Evolutionary conservation across 2,888 invertebrate species (phyloP).

Genomic region (Drosophila planitibia): DNA sequence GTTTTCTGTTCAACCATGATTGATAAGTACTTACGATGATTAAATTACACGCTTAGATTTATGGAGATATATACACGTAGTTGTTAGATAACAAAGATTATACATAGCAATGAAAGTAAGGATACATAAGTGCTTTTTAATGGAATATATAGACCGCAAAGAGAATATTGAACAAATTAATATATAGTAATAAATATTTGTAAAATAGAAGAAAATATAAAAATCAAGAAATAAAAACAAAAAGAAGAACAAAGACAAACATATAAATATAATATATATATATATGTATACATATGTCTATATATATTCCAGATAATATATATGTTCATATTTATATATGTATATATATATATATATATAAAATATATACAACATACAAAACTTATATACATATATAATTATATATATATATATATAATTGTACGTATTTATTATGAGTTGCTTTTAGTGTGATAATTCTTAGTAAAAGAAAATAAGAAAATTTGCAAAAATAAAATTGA

Average conservation of each 20-base stretch:
- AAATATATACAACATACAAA: constrained; percentile 27
- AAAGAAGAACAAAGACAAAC: constrained; percentile 13
- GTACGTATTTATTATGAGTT: constrained; percentile 76
- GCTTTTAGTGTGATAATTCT: constrained; percentile 77
- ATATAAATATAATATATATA: constrained; percentile 17
- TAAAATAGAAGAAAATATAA: constrained; percentile 50
- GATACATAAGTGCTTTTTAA: constrained; percentile 78
- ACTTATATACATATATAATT: constrained; percentile 41
- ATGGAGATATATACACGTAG: constrained; percentile 25
- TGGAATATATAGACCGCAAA: constrained; percentile 74
- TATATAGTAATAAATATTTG: constrained; percentile 52
- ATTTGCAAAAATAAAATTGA: constrained; percentile 55
- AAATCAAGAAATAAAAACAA: constrained; percentile 4
- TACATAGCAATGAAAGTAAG: constrained; percentile 45
- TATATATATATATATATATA: constrained; percentile 13
- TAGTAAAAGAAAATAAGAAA: constrained; percentile 60
- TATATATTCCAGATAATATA: constrained; percentile 24
- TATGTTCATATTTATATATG: constrained; percentile 25
- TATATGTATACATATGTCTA: constrained; percentile 15
- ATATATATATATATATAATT: constrained; percentile 31
- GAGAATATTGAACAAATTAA: constrained; percentile 49
- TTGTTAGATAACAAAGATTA: constrained; percentile 21
- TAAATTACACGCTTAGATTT: constrained; percentile 16
- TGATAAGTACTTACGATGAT: constrained; percentile 5
- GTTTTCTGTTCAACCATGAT: constrained; percentile 7